These are phyloP conservation scores for Bruchidius siliquastri DNA, from an alignment of 2,888 invertebrate genomes.

Conservation along the genomic window DNA sequence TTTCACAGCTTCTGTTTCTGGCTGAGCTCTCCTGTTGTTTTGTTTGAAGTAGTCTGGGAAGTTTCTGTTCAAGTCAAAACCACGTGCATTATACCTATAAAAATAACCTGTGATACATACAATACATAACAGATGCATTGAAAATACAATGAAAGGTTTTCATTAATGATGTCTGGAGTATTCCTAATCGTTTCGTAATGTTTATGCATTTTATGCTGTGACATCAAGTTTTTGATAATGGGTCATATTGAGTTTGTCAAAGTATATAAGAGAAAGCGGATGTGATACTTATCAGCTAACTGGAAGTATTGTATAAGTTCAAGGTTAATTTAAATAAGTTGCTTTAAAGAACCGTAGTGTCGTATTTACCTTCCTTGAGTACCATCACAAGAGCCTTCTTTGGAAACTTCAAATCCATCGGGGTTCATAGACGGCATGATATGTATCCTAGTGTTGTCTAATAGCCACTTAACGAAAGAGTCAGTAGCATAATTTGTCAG, in stretches of 20 bases:
- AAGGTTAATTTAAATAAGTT: too few species aligned
- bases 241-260: too few species aligned
- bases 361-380: slow-evolving; percentile 71
- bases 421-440: slow-evolving; percentile 98
- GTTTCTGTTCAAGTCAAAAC: slow-evolving; percentile 90
- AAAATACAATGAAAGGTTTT: too few species aligned
- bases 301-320: too few species aligned
- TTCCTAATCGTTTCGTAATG: too few species aligned
- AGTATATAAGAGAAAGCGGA: too few species aligned
- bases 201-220: too few species aligned
- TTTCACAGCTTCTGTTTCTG: slow-evolving; percentile 92
- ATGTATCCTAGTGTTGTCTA: slow-evolving; percentile 94
- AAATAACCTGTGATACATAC: background rate
- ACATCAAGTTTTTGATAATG: too few species aligned
- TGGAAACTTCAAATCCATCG: slow-evolving; percentile 91
- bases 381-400: slow-evolving; percentile 83
- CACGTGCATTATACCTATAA: slow-evolving; percentile 76
- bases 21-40: slow-evolving; percentile 81
- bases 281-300: too few species aligned
- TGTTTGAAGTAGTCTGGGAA: slow-evolving; percentile 93
- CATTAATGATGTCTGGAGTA: too few species aligned
- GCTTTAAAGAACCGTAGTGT: too few species aligned
- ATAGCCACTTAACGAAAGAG: slow-evolving; percentile 80
- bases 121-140: too few species aligned
- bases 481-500: slow-evolving; percentile 79